Conservation (phyloP, 2,113 vertebrate genomes). For the Meleagris gallopavo region DNA sequence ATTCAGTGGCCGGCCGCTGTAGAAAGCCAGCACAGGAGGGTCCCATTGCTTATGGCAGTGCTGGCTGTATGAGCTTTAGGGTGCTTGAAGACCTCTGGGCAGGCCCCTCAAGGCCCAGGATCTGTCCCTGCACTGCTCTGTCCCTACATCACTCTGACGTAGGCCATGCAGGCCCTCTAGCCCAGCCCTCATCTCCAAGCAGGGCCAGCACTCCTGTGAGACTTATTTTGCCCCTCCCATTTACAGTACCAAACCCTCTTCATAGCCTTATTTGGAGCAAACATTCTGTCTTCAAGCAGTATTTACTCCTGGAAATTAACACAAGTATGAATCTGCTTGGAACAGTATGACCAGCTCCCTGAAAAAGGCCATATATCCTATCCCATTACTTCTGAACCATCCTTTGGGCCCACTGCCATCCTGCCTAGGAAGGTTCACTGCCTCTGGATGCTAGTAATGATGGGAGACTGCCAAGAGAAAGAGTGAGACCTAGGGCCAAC, state of each 20-base stretch:
- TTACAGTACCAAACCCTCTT: neutral
- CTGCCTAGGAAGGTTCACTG: neutral
- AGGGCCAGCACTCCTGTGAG: neutral
- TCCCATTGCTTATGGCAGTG: neutral
- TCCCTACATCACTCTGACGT: neutral
- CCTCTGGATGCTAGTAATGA: accelerated
- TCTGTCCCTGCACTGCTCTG: neutral
- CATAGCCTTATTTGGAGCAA: neutral
- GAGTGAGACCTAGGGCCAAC: neutral
- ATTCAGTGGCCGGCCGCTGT: accelerated
- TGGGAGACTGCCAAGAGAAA: neutral
- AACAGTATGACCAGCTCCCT: neutral
- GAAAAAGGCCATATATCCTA: neutral
- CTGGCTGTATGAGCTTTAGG: neutral
- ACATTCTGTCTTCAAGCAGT: neutral
- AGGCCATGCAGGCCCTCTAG: neutral
- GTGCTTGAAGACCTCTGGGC: neutral
- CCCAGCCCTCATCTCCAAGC: neutral
- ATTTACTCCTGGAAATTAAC: neutral
- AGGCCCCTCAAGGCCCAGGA: neutral
- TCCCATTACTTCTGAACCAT: neutral
- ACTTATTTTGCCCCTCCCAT: neutral
- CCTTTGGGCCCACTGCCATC: neutral
- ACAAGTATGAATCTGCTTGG: neutral
- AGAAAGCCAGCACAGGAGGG: neutral